These are phyloP conservation scores for Anguilla megastoma DNA, from an alignment of 2,797 vertebrate species.

Conservation along the genomic window DNA sequence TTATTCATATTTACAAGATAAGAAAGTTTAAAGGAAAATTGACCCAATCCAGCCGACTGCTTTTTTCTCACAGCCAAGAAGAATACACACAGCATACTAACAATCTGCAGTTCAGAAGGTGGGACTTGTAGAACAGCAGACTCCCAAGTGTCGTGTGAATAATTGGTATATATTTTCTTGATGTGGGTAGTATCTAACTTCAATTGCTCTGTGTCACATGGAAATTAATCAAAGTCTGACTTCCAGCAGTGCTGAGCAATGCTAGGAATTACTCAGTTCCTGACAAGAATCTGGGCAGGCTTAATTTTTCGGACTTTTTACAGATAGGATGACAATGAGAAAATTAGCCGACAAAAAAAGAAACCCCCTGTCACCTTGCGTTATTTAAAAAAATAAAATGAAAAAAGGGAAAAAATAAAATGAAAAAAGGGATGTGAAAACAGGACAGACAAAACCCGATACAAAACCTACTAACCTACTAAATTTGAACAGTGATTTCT, in stretches of 20 bases:
- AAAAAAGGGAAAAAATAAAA: background rate
- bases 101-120: conserved; percentile 31
- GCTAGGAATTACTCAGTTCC: conserved; percentile 33
- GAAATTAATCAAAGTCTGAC: conserved; percentile 47
- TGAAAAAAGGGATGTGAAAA: background rate
- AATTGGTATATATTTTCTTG: conserved; percentile 54
- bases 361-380: conserved; percentile 40
- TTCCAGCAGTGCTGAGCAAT: conserved; percentile 23
- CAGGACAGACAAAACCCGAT: background rate
- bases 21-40: conserved; percentile 34
- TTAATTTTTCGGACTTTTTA: conserved; percentile 49
- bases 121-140: background rate
- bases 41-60: conserved; percentile 23
- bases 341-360: conserved; percentile 1
- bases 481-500: conserved; percentile 61
- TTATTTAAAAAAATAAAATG: conserved; percentile 44
- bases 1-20: conserved; percentile 54
- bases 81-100: conserved; percentile 34
- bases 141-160: conserved; percentile 40
- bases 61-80: conserved; percentile 5
- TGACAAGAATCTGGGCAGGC: conserved; percentile 35
- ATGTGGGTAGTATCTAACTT: conserved; percentile 40
- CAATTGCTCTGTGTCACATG: conserved; percentile 43
- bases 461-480: background rate
- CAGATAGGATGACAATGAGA: conserved; percentile 44